Conservation (phyloP, 92 coral and sea anemone genomes). For the Bergia puertoricense region DNA sequence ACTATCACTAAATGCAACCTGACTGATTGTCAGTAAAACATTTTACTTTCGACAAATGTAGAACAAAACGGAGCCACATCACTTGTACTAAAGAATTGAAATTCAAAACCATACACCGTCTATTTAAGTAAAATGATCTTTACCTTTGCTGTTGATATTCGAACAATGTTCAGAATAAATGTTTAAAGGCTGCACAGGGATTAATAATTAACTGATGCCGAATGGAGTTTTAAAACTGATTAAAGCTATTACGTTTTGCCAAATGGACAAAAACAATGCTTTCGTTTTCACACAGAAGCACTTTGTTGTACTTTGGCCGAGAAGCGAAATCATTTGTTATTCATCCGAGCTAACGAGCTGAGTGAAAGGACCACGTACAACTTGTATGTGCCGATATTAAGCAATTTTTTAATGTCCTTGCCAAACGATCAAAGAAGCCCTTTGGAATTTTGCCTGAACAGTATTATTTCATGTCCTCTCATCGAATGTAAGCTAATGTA, state of each 20-base stretch:
- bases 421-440: background rate
- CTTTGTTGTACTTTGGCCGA: background rate
- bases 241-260: background rate
- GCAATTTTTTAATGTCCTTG: too few relatives aligned
- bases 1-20: background rate
- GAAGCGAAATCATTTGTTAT: background rate
- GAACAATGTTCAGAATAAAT: background rate
- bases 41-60: background rate
- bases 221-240: constrained; percentile 2
- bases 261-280: background rate
- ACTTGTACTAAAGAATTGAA: background rate
- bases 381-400: background rate
- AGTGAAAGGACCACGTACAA: background rate
- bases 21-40: background rate
- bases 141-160: background rate
- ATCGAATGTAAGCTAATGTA: background rate
- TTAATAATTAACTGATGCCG: constrained; percentile 15
- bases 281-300: background rate
- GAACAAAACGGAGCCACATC: background rate
- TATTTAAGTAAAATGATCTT: background rate
- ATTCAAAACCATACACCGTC: background rate
- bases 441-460: background rate
- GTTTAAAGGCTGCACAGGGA: background rate
- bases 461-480: background rate
- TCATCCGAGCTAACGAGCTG: background rate